Percentiles rank a stretch among this genome's conserved stretches.
These are phyloP conservation scores for Desmodus rotundus DNA, from an alignment of 2,113 vertebrate species.

Conservation along the genomic window DNA sequence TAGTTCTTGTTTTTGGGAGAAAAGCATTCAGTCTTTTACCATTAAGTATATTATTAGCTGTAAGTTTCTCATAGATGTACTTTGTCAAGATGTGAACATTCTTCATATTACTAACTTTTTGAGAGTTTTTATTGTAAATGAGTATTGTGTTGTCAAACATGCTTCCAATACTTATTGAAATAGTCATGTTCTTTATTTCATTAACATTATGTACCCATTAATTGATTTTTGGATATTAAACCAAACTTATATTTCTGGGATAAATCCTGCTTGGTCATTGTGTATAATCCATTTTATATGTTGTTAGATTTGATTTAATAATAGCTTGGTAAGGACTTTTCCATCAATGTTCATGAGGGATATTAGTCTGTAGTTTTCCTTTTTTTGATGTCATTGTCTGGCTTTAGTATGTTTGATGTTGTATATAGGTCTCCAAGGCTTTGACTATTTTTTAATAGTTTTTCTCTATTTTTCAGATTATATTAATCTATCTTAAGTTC, in stretches of 20 bases:
- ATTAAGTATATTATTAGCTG: background rate
- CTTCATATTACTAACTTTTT: background rate
- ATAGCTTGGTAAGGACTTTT: no score
- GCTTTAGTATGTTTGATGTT: background rate
- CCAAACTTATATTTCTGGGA: background rate
- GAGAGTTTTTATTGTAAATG: background rate
- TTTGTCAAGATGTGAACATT: background rate
- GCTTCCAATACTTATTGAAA: background rate
- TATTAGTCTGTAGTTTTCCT: background rate
- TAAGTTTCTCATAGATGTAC: background rate
- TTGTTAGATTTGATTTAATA: no score
- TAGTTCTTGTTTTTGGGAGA: background rate
- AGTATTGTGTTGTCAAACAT: background rate
- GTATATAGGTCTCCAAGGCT: background rate
- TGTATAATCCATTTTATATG: background rate
- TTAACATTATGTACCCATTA: background rate
- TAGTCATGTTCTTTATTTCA: background rate
- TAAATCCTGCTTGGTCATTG: background rate
- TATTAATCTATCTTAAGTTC: background rate
- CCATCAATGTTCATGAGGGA: no score
- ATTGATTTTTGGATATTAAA: background rate
- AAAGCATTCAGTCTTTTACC: background rate
- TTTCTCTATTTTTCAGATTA: background rate
- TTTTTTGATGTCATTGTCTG: background rate
- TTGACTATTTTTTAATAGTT: background rate